Evolutionary conservation across 2,797 vertebrate genomes (phyloP).

Genomic region (Loriculus beryllinus): DNA sequence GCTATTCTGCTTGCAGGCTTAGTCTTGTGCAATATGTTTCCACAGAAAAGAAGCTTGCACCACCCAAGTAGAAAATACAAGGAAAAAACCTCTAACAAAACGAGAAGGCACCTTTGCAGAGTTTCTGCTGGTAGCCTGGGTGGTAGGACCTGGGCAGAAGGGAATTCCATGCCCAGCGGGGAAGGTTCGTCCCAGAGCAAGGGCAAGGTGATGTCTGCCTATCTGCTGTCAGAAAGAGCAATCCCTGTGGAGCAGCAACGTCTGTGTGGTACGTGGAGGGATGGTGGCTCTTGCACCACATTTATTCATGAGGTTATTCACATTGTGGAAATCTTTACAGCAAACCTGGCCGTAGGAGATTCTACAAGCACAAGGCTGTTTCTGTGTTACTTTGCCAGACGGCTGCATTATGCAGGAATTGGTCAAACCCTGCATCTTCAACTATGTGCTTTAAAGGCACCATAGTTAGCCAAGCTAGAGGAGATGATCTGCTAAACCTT

Average conservation of each 20-base stretch:
- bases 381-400: not conserved
- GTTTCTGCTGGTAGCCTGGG: not conserved
- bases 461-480: not conserved
- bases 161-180: not conserved
- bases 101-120: not conserved
- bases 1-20: not conserved
- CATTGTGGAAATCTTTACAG: not conserved
- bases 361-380: not conserved
- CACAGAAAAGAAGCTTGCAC: not conserved
- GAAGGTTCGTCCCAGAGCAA: not conserved
- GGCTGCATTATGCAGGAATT: not conserved
- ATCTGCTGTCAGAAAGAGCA: accelerated
- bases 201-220: not conserved
- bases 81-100: not conserved
- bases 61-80: not conserved
- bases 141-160: not conserved
- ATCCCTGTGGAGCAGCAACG: accelerated
- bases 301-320: accelerated
- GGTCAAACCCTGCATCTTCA: not conserved
- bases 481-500: not conserved
- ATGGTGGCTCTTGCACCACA: not conserved
- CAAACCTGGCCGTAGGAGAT: accelerated
- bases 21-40: not conserved
- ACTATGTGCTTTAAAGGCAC: not conserved
- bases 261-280: accelerated